phyloP scores from a whole-genome alignment of 2,888 invertebrate genomes.

The Augochlorella aurata region DNA sequence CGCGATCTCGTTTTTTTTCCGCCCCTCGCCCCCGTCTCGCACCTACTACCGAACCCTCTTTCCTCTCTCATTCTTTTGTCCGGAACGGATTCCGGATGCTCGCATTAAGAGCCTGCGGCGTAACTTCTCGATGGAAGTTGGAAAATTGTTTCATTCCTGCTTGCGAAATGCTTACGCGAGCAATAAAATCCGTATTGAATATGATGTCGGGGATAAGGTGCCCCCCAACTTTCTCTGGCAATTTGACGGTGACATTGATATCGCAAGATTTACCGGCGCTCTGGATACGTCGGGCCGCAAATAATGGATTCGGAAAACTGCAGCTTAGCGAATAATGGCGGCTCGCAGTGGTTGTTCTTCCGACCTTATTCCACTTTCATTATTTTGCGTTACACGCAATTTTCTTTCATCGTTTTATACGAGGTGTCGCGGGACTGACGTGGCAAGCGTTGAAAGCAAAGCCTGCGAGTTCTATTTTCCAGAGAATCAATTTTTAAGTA shows the following conservation, averaged over 20 bases:
- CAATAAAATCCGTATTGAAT: neutral
- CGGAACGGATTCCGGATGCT: conserved; percentile 3
- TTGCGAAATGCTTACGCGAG: neutral
- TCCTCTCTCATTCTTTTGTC: neutral
- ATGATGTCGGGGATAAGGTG: neutral
- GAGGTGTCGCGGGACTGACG: neutral
- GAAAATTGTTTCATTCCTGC: conserved; percentile 27
- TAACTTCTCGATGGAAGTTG: conserved; percentile 20
- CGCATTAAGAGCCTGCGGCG: conserved; percentile 9
- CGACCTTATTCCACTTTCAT: neutral
- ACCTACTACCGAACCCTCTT: neutral
- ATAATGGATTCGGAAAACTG: neutral
- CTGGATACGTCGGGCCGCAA: neutral
- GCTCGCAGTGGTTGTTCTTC: neutral
- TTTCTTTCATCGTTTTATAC: neutral
- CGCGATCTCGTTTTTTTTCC: neutral
- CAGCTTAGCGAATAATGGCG: neutral
- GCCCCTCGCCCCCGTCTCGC: neutral
- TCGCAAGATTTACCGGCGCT: no score
- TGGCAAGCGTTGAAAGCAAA: neutral
- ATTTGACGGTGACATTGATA: no score
- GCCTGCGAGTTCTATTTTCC: neutral
- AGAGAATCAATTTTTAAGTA: neutral
- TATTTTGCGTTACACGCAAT: neutral
- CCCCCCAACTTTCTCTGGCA: no score